Evolutionary conservation across 2,113 vertebrate species (phyloP).

Genomic region (Callorhinus ursinus): DNA sequence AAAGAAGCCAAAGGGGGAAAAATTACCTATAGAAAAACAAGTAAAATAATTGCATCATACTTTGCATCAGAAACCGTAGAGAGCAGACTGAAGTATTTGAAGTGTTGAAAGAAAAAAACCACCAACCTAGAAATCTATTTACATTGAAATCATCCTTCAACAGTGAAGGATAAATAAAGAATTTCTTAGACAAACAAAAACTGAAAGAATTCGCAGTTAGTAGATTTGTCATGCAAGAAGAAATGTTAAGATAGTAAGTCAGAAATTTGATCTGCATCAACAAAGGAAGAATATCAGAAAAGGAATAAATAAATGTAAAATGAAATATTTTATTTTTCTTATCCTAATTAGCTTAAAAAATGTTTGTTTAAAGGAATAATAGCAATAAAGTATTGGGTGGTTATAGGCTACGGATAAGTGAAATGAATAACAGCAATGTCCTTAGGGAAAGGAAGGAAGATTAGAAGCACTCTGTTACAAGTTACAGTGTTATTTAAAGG

Average conservation of each 20-base stretch:
- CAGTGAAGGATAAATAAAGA: background rate
- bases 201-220: background rate
- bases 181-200: background rate
- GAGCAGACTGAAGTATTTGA: background rate
- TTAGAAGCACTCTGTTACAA: background rate
- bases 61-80: background rate
- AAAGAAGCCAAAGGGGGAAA: background rate
- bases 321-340: background rate
- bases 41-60: background rate
- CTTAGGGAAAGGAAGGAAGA: background rate
- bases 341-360: background rate
- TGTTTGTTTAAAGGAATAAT: background rate
- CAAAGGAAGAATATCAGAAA: background rate
- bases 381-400: background rate
- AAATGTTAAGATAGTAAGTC: background rate
- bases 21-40: background rate
- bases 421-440: background rate
- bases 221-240: background rate
- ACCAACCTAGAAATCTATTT: background rate
- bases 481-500: background rate
- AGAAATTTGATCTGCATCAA: background rate
- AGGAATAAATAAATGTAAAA: background rate
- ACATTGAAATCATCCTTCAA: background rate
- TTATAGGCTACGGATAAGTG: background rate
- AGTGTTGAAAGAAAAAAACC: background rate